These are phyloP conservation scores for Oreochromis mossambicus DNA, from an alignment of 2,797 vertebrate genomes.

Conservation along the genomic window DNA sequence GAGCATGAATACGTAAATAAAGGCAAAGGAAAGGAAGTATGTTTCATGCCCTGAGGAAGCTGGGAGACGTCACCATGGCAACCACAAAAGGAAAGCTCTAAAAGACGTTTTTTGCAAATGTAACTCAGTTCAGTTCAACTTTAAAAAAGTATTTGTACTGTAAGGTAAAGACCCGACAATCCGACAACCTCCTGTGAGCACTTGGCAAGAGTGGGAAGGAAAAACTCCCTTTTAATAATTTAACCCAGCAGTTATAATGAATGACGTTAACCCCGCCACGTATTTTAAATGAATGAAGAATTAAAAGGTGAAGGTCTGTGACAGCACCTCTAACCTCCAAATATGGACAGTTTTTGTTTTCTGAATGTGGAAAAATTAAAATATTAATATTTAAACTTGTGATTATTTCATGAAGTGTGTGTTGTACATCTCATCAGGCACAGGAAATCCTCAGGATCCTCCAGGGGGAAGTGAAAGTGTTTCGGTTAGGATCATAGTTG, in stretches of 20 bases:
- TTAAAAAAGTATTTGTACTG: background rate
- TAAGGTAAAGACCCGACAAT: background rate
- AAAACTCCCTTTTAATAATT: background rate
- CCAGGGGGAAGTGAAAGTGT: background rate
- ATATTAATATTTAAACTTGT: background rate
- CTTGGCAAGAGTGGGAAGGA: background rate
- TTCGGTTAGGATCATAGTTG: accelerated
- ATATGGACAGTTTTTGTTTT: background rate
- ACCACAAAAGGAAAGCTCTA: background rate
- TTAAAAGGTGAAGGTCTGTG: background rate
- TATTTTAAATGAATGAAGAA: background rate
- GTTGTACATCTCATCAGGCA: background rate
- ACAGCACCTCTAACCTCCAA: background rate
- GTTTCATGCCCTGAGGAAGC: background rate
- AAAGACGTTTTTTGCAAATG: background rate
- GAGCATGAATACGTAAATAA: background rate
- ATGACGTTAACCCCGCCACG: background rate
- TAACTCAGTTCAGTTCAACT: background rate
- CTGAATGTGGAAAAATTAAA: background rate
- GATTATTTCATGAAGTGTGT: background rate
- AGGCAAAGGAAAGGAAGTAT: background rate
- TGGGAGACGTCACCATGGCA: background rate
- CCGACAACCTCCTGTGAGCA: background rate
- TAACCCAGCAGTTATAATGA: background rate
- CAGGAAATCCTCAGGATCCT: background rate